Evolutionary conservation across 1,140 invertebrate genomes (phyloP), one percentile per base, ranked within the genome.

Genomic region (Panonychus citri): DNA sequence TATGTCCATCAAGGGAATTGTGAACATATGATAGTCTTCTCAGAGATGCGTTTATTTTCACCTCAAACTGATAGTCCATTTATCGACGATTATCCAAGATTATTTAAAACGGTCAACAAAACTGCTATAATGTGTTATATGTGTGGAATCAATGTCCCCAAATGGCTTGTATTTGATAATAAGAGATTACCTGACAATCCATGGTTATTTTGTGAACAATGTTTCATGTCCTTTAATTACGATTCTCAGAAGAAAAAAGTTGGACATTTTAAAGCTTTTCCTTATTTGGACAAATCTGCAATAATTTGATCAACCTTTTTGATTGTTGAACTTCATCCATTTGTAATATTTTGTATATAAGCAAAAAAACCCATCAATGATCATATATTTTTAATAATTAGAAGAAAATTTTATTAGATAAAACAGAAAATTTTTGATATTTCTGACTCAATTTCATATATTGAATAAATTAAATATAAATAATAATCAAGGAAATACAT

Each of bases 1-100:
- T 90, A 86, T 70, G 71, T 81, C 30, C 85, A 88, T 70, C 82
- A 86, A 67, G 85, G 85, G n/a, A 76, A 79, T 63, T 90, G 87
- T 70, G 85, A 90, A 67, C 87, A 91, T 69, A 64, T 88, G 1
- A 75, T 90, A 63, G 71, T 79, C 1, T 80, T 90, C 61, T 79
- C 76, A 10, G 81, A 86, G 67, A 72, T 77, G n/a, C 59, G 54
- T 26, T 12, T 59, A 27, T 40, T 43, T 30, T 34, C 19, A 10
- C 39, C 37, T 12, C 21, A 53, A 34, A 39, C 10, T 7, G 55
- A 57, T 40, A 30, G 46, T 51, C 24, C 17, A 34, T 19, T 19
- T 10, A 12, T 19, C 8, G 13, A 10, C 7, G 30, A 19, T n/a
- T 60, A 60, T 43, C 59, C 59, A 10, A 42, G 24, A 26, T 19